These are phyloP conservation scores for Neosilurus mollespiculum DNA, from an alignment of 2,797 vertebrate genomes.

Conservation along the genomic window DNA sequence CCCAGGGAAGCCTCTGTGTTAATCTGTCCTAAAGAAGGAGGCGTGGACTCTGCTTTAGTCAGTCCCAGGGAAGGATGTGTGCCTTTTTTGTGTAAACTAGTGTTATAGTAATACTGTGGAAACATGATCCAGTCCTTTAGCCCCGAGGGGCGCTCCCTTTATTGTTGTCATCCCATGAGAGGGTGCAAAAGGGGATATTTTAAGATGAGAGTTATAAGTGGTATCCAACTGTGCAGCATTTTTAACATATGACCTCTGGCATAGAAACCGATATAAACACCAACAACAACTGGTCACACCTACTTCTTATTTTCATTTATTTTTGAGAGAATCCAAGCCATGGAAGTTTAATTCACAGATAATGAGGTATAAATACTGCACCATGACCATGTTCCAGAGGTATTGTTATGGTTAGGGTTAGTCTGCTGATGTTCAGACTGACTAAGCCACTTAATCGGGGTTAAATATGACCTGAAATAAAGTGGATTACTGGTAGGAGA, in stretches of 20 bases:
- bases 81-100: not conserved
- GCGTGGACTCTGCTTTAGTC: no score
- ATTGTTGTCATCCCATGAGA: constrained; percentile 49
- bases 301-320: no score
- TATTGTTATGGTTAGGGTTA: not conserved
- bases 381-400: not conserved
- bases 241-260: constrained; percentile 41
- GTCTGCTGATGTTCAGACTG: not conserved
- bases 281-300: not conserved
- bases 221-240: constrained; percentile 52
- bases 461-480: not conserved
- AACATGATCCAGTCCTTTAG: constrained; percentile 36
- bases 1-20: not conserved
- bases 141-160: constrained; percentile 57
- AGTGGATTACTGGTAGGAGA: constrained; percentile 9
- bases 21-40: no score
- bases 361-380: not conserved
- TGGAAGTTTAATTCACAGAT: not conserved
- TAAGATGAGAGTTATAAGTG: constrained; percentile 61
- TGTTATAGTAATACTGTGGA: not conserved
- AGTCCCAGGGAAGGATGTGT: not conserved
- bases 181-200: constrained; percentile 65
- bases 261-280: not conserved
- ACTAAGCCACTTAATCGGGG: constrained; percentile 35
- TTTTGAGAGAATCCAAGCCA: not conserved